These are phyloP conservation scores for Diachasmimorpha longicaudata DNA, from an alignment of 1,140 invertebrate genomes.

Conservation along the genomic window DNA sequence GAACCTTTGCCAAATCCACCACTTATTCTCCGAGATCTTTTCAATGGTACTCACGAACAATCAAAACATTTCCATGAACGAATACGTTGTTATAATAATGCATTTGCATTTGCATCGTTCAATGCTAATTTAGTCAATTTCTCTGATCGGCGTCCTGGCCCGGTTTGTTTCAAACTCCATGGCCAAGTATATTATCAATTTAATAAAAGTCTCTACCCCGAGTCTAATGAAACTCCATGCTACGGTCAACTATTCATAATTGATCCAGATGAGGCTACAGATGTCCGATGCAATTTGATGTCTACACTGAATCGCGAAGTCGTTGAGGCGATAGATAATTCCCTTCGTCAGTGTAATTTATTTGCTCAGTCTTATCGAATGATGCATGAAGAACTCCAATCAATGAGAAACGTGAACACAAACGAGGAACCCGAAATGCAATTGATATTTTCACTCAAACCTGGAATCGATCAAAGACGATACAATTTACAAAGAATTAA, in stretches of 20 bases:
- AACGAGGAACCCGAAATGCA: too few species aligned
- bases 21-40: not conserved
- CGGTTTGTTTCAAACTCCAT: not conserved
- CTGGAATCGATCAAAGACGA: not conserved
- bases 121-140: not conserved
- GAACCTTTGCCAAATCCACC: not conserved
- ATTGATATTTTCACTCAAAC: too few species aligned
- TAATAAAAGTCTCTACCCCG: not conserved
- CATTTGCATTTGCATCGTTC: not conserved
- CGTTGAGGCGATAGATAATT: not conserved
- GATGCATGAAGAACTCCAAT: not conserved
- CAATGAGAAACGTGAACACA: too few species aligned
- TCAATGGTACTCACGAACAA: not conserved
- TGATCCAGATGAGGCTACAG: conserved; percentile 2
- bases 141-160: not conserved
- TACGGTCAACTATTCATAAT: conserved; percentile 23
- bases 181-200: not conserved
- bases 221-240: not conserved
- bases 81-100: not conserved
- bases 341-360: conserved; percentile 7
- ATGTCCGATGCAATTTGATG: not conserved
- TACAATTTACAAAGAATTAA: not conserved
- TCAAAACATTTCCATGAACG: not conserved
- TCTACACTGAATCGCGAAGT: not conserved
- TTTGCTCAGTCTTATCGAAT: conserved; percentile 17